Evolutionary conservation across 2,797 vertebrate species (phyloP), one percentile per base, ranked within the genome.

Genomic region (Xenentodon cancila): DNA sequence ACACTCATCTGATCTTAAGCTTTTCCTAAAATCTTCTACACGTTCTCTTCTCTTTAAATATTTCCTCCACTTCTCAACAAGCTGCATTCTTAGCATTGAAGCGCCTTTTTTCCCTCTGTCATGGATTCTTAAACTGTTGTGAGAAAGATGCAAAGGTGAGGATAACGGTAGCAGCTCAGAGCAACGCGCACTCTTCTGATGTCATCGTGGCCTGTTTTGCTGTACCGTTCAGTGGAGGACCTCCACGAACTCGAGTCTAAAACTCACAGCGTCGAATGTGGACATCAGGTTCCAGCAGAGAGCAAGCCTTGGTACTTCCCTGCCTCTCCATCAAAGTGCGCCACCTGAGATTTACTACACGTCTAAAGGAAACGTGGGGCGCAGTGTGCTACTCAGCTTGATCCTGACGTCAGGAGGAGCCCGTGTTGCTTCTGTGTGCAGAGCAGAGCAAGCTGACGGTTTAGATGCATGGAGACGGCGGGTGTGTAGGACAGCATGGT

Each of bases 401-500:
- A 68, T 73, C 17, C 43, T 56, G 53, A 65, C 77, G 59, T 73
- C 65, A 75, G 66, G 45, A 34, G n/a, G 65, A 79, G 73, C 51
- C 67, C 71, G 50, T 22, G 20, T 54, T 37, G 32, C 32, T 32
- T 7, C 32, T 32, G 32, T 19, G 34, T 11, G 34, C 9, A 32
- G 30, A 9, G 30, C 1, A 8, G 7, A 9, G 6, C 7, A 32
- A 4, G 7, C 30, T 32, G 30, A 9, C 30, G 9, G 34, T 2
- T 37, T 2, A 65, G 78, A 65, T 18, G 22, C 60, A 62, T 4
- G 27, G 56, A 46, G 60, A 58, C 61, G 52, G 71, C 20, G 34
- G 67, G 59, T 37, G 70, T 65, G 84, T 84, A 73, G 75, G 89
- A 73, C 59, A 51, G 72, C 68, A 20, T 68, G 82, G 91, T 92